Base-by-base conservation (phyloP, 2,888 invertebrate species). In the Horisme vitalbata region DNA sequence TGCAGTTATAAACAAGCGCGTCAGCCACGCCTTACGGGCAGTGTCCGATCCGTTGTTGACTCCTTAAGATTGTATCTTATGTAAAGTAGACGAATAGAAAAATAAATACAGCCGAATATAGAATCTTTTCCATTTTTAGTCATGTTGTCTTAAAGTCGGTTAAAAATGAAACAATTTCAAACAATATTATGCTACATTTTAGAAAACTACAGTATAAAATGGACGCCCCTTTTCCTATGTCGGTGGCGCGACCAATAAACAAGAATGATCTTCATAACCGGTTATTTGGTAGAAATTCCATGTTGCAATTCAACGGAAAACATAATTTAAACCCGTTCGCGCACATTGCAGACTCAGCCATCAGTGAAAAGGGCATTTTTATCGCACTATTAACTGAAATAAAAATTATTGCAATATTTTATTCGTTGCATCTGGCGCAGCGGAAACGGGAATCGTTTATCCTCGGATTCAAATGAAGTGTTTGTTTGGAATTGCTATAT, bases 321-420 rank as follows among this genome's bases (percentile, higher is more conserved):
- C 39, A 45, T 44, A 39, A 39, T 39, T 48, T 44, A 39, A 44
- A 34, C 36, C 44, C 23, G 44, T 44, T 35, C 39, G 34, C 27
- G 39, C 34, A 26, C 41, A 26, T 27, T 48, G 43, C 34, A 13
- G 32, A 57, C 39, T 48, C 50, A 38, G 50, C 50, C 46, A 57
- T 47, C 52, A 43, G 55, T 54, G 54, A 53, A 56, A 57, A 46
- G 45, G 45, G 51, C 48, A 53, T 52, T 55, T 55, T 49, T 49
- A 49, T 44, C 36, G 41, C 32, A 35, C 52, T 51, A 55, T 55
- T 55, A 55, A 55, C 47, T 38, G 48, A 53, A 59, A 63, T 63
- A 60, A 65, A 69, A 69, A 71, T 68, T 61, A 73, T 69, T 62
- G 68, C 62, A 60, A 70, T 69, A 69, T 58, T 75, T 70, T 65